Conservation (phyloP, 2,888 invertebrate genomes). For the Lobophora halterata region DNA sequence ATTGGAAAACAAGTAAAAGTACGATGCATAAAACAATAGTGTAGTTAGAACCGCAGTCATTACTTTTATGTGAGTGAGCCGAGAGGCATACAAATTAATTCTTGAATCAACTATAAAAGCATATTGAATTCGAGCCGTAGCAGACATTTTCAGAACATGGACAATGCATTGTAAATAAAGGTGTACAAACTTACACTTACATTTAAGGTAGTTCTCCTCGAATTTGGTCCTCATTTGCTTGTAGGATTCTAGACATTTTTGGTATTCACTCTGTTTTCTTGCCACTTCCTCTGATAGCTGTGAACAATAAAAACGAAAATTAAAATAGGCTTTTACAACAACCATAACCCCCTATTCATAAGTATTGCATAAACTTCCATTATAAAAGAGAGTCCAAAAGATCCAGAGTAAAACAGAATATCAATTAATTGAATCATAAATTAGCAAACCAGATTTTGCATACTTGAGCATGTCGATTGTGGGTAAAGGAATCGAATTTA, state of each 20-base stretch:
- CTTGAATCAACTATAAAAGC: conserved; percentile 14
- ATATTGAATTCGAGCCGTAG: conserved; percentile 16
- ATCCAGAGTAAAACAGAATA: conserved; percentile 8
- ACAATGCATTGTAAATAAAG: conserved; percentile 18
- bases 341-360: conserved; percentile 10
- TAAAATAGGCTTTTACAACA: conserved; percentile 5
- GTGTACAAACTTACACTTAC: conserved; percentile 67
- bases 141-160: conserved; percentile 15
- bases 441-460: conserved; percentile 27
- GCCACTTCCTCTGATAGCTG: conserved; percentile 94
- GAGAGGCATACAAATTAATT: conserved; percentile 7
- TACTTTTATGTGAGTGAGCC: background rate
- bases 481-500: conserved; percentile 36
- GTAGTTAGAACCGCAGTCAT: too few relatives aligned
- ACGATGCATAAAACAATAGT: too few relatives aligned
- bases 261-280: conserved; percentile 94
- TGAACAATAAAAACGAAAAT: conserved; percentile 50
- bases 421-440: conserved; percentile 31
- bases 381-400: conserved; percentile 6
- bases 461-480: too few relatives aligned
- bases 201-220: conserved; percentile 95
- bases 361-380: conserved; percentile 11
- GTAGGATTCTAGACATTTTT: conserved; percentile 94
- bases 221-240: conserved; percentile 93
- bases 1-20: too few relatives aligned